A percentile compares a stretch with the other conserved stretches of the same genome.
Conservation (phyloP, 2,113 vertebrate species). For the Macquaria ambigua region DNA sequence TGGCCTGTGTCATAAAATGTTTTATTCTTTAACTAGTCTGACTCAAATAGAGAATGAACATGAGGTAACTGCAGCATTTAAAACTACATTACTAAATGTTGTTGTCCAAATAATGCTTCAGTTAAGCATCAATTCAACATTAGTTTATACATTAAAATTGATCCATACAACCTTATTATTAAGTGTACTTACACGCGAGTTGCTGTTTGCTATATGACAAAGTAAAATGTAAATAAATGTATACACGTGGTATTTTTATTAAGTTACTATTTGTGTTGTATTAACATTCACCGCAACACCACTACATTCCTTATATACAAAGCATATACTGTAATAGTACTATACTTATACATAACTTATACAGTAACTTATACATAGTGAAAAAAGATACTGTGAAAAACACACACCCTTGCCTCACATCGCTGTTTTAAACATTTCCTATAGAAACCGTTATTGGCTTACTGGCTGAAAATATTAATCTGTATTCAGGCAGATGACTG, state of each 20-base stretch:
- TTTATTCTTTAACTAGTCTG: background rate
- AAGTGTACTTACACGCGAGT: background rate
- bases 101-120: background rate
- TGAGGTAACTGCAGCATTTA: background rate
- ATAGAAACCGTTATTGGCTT: conserved; percentile 17
- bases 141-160: background rate
- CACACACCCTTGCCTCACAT: background rate
- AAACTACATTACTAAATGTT: background rate
- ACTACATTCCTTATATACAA: background rate
- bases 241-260: background rate
- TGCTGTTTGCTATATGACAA: background rate
- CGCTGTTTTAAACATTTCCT: conserved; percentile 10
- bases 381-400: background rate
- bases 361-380: background rate
- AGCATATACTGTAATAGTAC: background rate
- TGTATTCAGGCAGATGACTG: conserved; percentile 58
- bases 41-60: background rate
- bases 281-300: background rate
- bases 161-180: background rate
- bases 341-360: background rate
- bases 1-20: background rate
- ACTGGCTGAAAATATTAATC: conserved; percentile 37
- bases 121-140: background rate
- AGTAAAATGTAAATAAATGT: background rate
- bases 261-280: background rate